These are phyloP conservation scores for Styela clava DNA, from an alignment of 23 tunicate species.

Conservation along the genomic window DNA sequence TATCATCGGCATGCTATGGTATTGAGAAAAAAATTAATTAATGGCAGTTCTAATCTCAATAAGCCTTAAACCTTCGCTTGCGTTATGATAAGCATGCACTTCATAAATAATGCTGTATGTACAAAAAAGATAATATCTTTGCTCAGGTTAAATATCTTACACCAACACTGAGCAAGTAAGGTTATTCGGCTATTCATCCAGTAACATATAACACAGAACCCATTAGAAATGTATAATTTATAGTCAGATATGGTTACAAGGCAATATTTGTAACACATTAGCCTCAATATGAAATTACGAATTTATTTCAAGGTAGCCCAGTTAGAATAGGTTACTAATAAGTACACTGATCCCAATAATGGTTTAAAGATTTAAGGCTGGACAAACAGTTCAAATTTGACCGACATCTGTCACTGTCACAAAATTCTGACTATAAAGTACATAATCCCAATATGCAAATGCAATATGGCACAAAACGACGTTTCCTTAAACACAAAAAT, in stretches of 20 bases:
- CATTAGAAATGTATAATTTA: too few relatives aligned
- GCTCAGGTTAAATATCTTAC: neutral
- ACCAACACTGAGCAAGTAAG: neutral
- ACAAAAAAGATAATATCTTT: neutral
- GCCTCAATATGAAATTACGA: too few relatives aligned
- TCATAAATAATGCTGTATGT: neutral
- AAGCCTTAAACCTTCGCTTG: neutral
- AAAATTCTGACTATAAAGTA: neutral
- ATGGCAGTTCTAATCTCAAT: neutral
- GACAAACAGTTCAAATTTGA: too few relatives aligned
- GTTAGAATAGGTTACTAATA: too few relatives aligned
- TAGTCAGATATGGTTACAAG: too few relatives aligned
- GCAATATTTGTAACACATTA: too few relatives aligned
- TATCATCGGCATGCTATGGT: neutral
- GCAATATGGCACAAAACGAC: neutral
- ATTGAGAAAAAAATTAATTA: neutral
- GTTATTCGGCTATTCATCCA: neutral
- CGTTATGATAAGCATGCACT: neutral
- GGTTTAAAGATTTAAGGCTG: too few relatives aligned
- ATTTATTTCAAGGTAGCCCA: too few relatives aligned
- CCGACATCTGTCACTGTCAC: too few relatives aligned
- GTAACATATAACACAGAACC: too few relatives aligned
- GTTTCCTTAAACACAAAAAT: neutral
- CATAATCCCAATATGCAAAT: neutral
- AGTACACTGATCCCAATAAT: too few relatives aligned